These are phyloP conservation scores for Cantharis nigra DNA, from an alignment of 2,888 invertebrate genomes.

Conservation along the genomic window DNA sequence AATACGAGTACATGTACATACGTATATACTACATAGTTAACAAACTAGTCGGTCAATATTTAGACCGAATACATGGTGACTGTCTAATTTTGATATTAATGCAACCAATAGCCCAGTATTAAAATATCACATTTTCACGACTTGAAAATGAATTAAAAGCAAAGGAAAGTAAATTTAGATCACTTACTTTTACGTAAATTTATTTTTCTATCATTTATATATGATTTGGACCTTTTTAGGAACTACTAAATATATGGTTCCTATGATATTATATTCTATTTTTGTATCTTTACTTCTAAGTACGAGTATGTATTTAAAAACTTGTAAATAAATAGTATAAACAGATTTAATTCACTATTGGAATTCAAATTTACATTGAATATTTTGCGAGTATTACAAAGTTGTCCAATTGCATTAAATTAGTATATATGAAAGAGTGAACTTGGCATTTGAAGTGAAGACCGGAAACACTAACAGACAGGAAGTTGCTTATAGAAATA, in stretches of 20 bases:
- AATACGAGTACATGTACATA: no score
- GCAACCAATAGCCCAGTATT: background rate
- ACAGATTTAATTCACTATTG: background rate
- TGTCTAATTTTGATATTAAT: no score
- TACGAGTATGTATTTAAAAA: no score
- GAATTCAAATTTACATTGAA: background rate
- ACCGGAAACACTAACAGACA: conserved; percentile 15
- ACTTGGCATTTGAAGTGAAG: conserved; percentile 6
- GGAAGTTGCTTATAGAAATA: conserved; percentile 21
- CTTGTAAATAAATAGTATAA: no score
- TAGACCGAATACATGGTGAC: no score
- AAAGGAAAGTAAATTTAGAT: background rate
- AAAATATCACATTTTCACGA: background rate
- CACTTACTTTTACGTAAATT: background rate
- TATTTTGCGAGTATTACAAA: background rate
- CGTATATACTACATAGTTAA: no score
- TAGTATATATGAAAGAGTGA: background rate
- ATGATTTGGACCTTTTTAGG: no score
- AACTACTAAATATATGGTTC: no score
- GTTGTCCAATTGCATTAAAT: background rate
- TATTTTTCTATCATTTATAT: background rate
- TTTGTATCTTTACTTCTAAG: no score
- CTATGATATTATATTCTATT: no score
- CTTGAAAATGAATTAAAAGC: background rate
- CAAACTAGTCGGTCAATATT: no score